phyloP scores from a whole-genome alignment of 2,113 vertebrate species.

The Engraulis encrasicolus region DNA sequence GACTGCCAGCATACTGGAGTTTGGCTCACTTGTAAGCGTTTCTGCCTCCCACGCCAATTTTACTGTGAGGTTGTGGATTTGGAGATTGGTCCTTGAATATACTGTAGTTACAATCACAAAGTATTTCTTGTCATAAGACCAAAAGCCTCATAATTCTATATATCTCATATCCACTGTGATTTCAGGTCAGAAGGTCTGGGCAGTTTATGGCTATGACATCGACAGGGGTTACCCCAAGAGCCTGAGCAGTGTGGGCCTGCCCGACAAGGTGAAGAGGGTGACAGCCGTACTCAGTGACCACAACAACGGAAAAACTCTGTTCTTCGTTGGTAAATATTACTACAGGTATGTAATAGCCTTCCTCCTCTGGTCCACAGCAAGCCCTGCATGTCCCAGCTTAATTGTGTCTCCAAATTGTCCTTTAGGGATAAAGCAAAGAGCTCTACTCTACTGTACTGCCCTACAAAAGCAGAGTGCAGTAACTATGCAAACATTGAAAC shows the following conservation, averaged over 20 bases:
- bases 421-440: too few relatives aligned
- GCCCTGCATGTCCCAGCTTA: neutral
- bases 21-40: too few relatives aligned
- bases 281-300: constrained; percentile 79
- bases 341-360: constrained; percentile 84
- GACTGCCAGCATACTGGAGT: too few relatives aligned
- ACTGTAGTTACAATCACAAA: too few relatives aligned
- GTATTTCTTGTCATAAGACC: neutral
- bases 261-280: constrained; percentile 73
- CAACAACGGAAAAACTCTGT: constrained; percentile 75
- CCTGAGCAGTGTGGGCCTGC: constrained; percentile 79
- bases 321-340: constrained; percentile 78
- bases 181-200: constrained; percentile 82
- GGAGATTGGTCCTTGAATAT: too few relatives aligned
- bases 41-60: too few relatives aligned
- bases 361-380: constrained; percentile 16
- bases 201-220: constrained; percentile 79
- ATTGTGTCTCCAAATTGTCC: neutral
- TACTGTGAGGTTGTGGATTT: too few relatives aligned
- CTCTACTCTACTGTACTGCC: too few relatives aligned
- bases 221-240: constrained; percentile 74
- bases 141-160: neutral
- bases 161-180: neutral
- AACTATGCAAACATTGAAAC: too few relatives aligned
- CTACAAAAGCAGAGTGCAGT: too few relatives aligned